Evolutionary conservation across 2,113 vertebrate species (phyloP).

Genomic region (Arothron firmamentum): DNA sequence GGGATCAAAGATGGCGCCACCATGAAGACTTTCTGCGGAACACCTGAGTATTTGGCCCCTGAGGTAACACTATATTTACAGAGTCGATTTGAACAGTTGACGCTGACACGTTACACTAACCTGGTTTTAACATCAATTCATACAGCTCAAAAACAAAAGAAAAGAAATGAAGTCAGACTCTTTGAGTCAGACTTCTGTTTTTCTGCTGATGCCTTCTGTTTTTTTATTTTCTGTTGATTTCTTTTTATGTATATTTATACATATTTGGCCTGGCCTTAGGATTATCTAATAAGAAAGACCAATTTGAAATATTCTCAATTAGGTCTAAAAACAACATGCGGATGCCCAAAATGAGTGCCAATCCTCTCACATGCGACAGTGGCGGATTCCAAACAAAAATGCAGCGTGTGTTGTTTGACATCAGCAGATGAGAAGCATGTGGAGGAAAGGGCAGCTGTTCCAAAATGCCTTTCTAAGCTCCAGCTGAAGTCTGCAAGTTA

Average conservation of each 20-base stretch:
- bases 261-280: no score
- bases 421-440: conserved; percentile 44
- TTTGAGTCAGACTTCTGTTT: no score
- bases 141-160: neutral
- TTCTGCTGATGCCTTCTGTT: no score
- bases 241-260: no score
- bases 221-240: no score
- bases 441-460: conserved; percentile 62
- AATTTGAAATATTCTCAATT: no score
- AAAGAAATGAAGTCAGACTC: neutral
- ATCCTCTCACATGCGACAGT: neutral
- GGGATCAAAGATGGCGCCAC: conserved; percentile 90
- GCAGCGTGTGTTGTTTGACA: conserved; percentile 33
- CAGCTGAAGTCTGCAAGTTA: conserved; percentile 55
- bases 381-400: conserved; percentile 22
- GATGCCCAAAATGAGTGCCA: neutral
- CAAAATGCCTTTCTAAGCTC: conserved; percentile 67
- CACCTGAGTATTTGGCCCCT: conserved; percentile 89
- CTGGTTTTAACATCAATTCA: neutral
- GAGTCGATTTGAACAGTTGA: neutral
- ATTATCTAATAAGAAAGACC: no score
- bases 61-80: conserved; percentile 73
- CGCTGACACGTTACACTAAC: neutral
- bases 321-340: no score
- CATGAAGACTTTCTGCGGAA: conserved; percentile 95